phyloP scores from a whole-genome alignment of 2,797 vertebrate genomes.

The Sebastes iracundus region DNA sequence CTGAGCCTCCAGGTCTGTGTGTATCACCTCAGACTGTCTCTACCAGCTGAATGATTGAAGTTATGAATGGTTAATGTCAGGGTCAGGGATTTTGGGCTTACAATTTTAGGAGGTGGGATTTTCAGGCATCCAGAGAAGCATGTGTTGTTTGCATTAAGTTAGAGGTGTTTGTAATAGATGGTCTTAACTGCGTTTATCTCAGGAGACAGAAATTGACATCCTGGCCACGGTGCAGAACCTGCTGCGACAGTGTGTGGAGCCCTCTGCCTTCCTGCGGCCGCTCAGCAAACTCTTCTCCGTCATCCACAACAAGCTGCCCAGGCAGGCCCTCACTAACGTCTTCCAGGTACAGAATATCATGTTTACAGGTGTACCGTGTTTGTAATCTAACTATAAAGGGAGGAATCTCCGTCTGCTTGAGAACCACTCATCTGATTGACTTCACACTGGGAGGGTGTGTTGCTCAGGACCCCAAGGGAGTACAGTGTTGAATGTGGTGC shows the following conservation, averaged over 20 bases:
- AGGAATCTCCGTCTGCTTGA: too few species aligned
- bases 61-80: background rate
- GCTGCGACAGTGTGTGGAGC: conserved; percentile 86
- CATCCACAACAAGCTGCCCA: conserved; percentile 89
- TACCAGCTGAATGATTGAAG: background rate
- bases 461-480: too few species aligned
- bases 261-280: conserved; percentile 88
- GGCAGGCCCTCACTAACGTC: conserved; percentile 87
- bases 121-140: background rate
- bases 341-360: conserved; percentile 87
- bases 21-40: background rate
- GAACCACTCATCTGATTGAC: accelerated
- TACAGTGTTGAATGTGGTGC: too few species aligned
- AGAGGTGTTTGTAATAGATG: background rate
- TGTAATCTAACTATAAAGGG: background rate
- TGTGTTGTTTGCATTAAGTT: accelerated
- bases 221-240: conserved; percentile 93
- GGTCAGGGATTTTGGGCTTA: background rate
- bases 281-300: conserved; percentile 91
- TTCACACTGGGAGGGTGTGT: too few species aligned
- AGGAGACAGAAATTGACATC: conserved; percentile 94
- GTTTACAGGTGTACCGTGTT: background rate
- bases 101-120: background rate
- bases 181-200: conserved; percentile 15
- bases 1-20: background rate